phyloP scores from a whole-genome alignment of 2,888 invertebrate species.

The Drosophila imparisetae region DNA sequence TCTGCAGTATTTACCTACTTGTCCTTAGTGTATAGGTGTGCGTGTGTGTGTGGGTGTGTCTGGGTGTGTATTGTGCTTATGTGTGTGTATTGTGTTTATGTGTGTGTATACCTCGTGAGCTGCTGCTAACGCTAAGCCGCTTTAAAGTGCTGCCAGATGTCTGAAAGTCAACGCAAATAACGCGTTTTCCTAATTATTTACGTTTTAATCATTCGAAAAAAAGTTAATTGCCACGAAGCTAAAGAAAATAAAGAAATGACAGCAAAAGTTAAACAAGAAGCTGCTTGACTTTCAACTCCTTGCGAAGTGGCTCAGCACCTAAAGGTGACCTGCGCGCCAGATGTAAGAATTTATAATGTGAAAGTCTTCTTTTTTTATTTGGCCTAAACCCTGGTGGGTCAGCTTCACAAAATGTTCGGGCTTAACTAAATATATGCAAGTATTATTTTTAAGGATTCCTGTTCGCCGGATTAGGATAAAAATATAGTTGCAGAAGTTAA shows the following conservation, averaged over 20 bases:
- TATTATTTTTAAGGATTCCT: neutral
- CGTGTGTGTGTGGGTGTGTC: conserved; percentile 30
- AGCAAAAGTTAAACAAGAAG: conserved; percentile 1
- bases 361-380: neutral
- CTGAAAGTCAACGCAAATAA: conserved; percentile 45
- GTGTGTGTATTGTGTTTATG: conserved; percentile 17
- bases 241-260: conserved; percentile 20
- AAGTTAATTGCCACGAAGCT: conserved; percentile 58
- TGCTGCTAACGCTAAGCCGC: conserved; percentile 7
- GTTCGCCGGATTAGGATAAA: neutral
- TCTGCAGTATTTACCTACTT: conserved; percentile 50
- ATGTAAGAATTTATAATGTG: neutral
- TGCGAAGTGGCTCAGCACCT: neutral
- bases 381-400: neutral
- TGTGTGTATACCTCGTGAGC: conserved; percentile 3
- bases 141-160: conserved; percentile 21
- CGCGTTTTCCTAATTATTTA: conserved; percentile 66
- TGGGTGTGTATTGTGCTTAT: neutral
- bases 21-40: conserved; percentile 32
- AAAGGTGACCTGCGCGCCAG: neutral
- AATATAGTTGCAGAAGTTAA: neutral
- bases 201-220: conserved; percentile 60
- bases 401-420: neutral
- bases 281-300: conserved; percentile 14
- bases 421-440: neutral